Base-by-base conservation (phyloP, 2,797 vertebrate species). In the Coilia nasus region DNA sequence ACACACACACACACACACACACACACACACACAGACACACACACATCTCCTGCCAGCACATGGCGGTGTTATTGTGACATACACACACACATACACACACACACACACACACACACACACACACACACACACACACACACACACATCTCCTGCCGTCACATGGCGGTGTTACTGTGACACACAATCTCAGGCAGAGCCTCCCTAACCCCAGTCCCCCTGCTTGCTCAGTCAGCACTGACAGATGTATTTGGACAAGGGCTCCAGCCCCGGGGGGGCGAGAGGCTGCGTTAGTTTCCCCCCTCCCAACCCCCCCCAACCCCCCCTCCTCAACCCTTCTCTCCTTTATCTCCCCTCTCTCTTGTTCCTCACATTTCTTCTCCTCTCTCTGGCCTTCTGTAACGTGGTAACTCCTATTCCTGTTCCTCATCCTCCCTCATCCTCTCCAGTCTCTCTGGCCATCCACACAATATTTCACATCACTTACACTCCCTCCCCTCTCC, bases 161-260 rank as follows among this genome's bases (percentile, higher is more conserved):
- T 78, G 19, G 15, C 71, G 6, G 71, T 44, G 35, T 78, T 78
- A 78, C 21, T 78, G 71, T 78, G 71, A 78, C 71, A 78, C 21
- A 78, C 71, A 78, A 78, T 78, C 71, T 78, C 71, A 78, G 31
- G 71, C 71, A 78, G 44, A 78, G 71, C 71, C 71, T 78, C 71
- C 71, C 21, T 78, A 78, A 78, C 71, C 71, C 71, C 35, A 44
- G 35, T 31, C 71, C 71, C 35, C 15, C 71, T 41, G 35, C 71
- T 78, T 12, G 15, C 71, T 44, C 35, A 78, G 31, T 78, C 71
- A 19, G 17, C 17, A 0, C 71, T 44, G 17, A 31, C 71, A 78
- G 71, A 78, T 78, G 71, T 31, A 78, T 78, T 78, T 78, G 71
- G 71, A 78, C 71, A 78, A 44, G 71, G 17, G 31, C 35, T 78